Percentiles rank a stretch among this genome's conserved stretches.
These are phyloP conservation scores for Camponotus vicinus DNA, from an alignment of 1,140 invertebrate genomes.

Conservation along the genomic window DNA sequence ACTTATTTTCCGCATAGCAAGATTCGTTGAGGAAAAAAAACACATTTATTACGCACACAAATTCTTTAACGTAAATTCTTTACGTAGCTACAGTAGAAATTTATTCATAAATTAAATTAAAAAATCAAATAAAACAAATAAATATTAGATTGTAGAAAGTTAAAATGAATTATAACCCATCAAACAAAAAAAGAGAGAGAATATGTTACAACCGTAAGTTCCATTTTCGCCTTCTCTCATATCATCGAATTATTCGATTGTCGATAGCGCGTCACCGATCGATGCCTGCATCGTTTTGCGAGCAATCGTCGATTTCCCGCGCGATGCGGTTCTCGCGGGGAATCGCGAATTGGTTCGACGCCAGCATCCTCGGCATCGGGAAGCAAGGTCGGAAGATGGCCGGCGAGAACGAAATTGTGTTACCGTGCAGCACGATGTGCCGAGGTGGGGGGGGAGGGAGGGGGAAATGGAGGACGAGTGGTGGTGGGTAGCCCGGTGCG, in stretches of 20 bases:
- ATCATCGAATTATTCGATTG: neutral
- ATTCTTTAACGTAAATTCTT: neutral
- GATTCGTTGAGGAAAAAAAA: neutral
- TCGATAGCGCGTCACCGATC: neutral
- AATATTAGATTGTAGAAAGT: neutral
- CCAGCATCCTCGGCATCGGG: conserved; percentile 27
- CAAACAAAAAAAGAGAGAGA: no score
- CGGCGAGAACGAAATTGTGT: conserved; percentile 60
- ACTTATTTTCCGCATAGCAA: neutral
- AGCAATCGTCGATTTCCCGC: conserved; percentile 37
- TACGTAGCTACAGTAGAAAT: neutral
- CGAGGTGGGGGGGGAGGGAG: neutral
- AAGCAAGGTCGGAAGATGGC: conserved; percentile 55
- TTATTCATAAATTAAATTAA: neutral
- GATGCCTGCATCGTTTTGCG: conserved; percentile 18
- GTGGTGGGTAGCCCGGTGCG: conserved; percentile 69
- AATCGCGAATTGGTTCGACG: conserved; percentile 47
- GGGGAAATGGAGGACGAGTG: neutral
- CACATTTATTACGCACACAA: neutral
- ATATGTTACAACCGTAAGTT: neutral
- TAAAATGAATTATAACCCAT: neutral
- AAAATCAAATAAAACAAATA: neutral
- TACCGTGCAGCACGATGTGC: neutral
- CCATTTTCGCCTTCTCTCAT: neutral
- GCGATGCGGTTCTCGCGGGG: conserved; percentile 27